Base-by-base conservation (phyloP, 2,888 invertebrate genomes). In the Synergus umbraculus region DNA sequence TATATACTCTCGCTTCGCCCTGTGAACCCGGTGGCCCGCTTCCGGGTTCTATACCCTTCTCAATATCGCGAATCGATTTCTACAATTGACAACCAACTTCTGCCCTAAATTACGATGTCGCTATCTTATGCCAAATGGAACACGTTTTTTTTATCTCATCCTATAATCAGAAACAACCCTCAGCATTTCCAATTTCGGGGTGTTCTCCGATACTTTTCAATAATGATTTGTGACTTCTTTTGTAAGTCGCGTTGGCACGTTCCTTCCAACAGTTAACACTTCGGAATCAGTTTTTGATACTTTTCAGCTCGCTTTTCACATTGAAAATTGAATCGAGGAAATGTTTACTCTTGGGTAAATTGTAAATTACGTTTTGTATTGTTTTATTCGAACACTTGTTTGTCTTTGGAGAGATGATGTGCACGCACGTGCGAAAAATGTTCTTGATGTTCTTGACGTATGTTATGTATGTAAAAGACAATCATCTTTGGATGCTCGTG, bases 21-120 rank as follows among this genome's bases (percentile, higher is more conserved):
- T 81, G 60, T 64, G 69, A 83, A 73, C 76, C 69, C 60, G 54
- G 64, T 69, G 76, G 43, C 73, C 63, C 65, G 80, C 64, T 79
- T 84, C 77, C 78, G 80, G 69, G 76, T 77, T 65, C 54, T 65
- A 73, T 54, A 54, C 37, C 54, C 73, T 73, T 46, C 49, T 29
- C 22, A n/a, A 73, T 58, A 58, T 58, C 49, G 46, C 15, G 0
- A 73, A 73, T 73, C 73, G 54, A 58, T 73, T 73, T 29, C 73
- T 54, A 41, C n/a, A 12, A 73, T 58, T 49, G 73, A 73, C 49
- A 54, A 9, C n/a, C 37, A n/a, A 22, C 46, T 69, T 49, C 49
- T 37, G 18, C 13, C 49, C 49, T 22, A 49, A 13, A 54, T 73
- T 54, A 37, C 54, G 0, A 29, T 29, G 1, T 13, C 29, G 13